Percentiles rank a stretch among this genome's conserved stretches.
phyloP scores from a whole-genome alignment of 30 jellyfish, hydroid and myxozoan genomes.

The Turritopsis rubra region DNA sequence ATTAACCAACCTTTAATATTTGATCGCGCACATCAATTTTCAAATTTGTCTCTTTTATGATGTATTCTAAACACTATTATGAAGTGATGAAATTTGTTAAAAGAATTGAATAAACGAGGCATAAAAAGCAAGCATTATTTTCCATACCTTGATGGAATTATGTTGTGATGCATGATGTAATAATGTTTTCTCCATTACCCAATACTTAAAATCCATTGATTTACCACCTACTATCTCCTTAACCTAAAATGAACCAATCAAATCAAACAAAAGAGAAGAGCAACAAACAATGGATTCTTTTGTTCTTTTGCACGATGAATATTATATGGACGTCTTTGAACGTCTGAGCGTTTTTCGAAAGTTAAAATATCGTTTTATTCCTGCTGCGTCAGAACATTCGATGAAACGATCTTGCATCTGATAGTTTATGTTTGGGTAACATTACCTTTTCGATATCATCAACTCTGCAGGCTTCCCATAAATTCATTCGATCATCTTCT shows the following conservation, averaged over 20 bases:
- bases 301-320: too few relatives aligned
- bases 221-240: conserved; percentile 22
- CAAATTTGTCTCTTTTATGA: conserved; percentile 23
- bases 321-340: too few relatives aligned
- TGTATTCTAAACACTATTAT: conserved; percentile 26
- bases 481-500: conserved; percentile 18
- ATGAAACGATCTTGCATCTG: too few relatives aligned
- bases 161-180: conserved; percentile 37
- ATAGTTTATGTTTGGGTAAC: too few relatives aligned
- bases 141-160: conserved; percentile 23
- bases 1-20: conserved; percentile 22
- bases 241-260: too few relatives aligned
- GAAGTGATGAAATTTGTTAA: not conserved
- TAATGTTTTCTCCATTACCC: conserved; percentile 30
- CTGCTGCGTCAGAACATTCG: too few relatives aligned
- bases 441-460: conserved; percentile 27
- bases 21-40: conserved; percentile 35
- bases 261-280: too few relatives aligned
- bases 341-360: too few relatives aligned
- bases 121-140: not conserved
- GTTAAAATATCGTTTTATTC: too few relatives aligned
- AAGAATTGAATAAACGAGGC: not conserved
- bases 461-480: conserved; percentile 30
- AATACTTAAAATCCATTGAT: conserved; percentile 19
- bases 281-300: too few relatives aligned